These are phyloP conservation scores for Amphipoea oculea DNA, from an alignment of 2,888 invertebrate genomes.

Conservation along the genomic window DNA sequence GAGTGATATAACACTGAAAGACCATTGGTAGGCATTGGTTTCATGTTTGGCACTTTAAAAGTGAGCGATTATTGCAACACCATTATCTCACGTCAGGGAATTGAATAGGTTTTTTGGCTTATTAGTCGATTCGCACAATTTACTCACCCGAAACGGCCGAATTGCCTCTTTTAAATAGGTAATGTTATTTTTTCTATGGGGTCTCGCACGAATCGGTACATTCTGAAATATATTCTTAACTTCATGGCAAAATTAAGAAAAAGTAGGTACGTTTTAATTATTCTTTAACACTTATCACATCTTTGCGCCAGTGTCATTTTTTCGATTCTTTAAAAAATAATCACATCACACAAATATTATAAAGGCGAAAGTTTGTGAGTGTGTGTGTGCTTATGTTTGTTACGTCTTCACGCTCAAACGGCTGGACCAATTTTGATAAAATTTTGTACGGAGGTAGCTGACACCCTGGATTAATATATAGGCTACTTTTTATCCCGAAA, in stretches of 20 bases:
- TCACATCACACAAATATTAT: too few relatives aligned
- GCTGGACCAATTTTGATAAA: too few relatives aligned
- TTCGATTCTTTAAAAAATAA: not conserved
- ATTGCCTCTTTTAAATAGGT: not conserved
- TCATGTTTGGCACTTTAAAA: constrained; percentile 48
- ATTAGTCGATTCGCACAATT: not conserved
- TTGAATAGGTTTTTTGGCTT: not conserved
- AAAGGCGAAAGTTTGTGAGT: too few relatives aligned
- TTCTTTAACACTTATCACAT: not conserved
- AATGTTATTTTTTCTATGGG: too few relatives aligned
- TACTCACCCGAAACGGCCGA: not conserved
- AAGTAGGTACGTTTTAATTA: not conserved
- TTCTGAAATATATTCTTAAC: not conserved
- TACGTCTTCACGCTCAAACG: too few relatives aligned
- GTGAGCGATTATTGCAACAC: constrained; percentile 4
- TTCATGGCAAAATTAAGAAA: not conserved
- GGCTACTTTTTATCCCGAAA: too few relatives aligned
- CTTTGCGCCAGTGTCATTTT: not conserved
- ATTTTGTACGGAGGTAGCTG: too few relatives aligned
- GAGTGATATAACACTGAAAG: not conserved
- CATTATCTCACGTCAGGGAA: not conserved
- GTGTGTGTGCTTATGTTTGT: too few relatives aligned
- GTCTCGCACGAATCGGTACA: not conserved
- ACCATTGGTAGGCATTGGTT: constrained; percentile 3
- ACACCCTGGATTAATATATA: too few relatives aligned